A percentile compares a stretch with the other conserved stretches of the same genome.
These are phyloP conservation scores for Strigops habroptila DNA, from an alignment of 2,113 vertebrate species.

Conservation along the genomic window DNA sequence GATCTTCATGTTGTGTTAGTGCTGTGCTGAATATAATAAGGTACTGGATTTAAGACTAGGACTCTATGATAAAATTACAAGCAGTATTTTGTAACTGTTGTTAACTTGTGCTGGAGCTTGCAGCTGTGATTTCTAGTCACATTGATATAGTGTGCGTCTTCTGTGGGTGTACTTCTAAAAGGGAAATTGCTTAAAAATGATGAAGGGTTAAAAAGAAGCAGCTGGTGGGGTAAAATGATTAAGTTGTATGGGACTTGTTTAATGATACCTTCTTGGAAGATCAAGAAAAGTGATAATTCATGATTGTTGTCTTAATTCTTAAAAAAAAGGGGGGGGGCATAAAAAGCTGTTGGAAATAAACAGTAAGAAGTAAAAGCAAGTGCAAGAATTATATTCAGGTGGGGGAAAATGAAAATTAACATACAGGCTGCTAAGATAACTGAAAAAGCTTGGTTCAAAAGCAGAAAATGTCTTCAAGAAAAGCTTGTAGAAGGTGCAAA, in stretches of 20 bases:
- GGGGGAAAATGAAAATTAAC: neutral
- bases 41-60: neutral
- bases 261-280: neutral
- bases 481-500: neutral
- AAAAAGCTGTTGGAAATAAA: neutral
- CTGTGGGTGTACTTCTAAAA: neutral
- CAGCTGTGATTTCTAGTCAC: neutral
- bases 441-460: neutral
- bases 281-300: neutral
- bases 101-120: neutral
- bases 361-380: neutral
- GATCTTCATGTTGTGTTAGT: neutral
- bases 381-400: neutral
- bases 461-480: neutral
- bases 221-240: neutral
- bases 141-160: neutral
- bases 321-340: too few species aligned
- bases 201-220: neutral
- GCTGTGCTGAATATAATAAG: too few species aligned
- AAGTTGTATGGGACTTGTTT: neutral
- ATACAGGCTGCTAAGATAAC: neutral
- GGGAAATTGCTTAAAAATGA: neutral
- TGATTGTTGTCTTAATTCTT: neutral
- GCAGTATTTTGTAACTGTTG: neutral
- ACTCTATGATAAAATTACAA: neutral